These are phyloP conservation scores for Carcinoscorpius rotundicauda DNA, from an alignment of 1,140 invertebrate species.

Conservation along the genomic window DNA sequence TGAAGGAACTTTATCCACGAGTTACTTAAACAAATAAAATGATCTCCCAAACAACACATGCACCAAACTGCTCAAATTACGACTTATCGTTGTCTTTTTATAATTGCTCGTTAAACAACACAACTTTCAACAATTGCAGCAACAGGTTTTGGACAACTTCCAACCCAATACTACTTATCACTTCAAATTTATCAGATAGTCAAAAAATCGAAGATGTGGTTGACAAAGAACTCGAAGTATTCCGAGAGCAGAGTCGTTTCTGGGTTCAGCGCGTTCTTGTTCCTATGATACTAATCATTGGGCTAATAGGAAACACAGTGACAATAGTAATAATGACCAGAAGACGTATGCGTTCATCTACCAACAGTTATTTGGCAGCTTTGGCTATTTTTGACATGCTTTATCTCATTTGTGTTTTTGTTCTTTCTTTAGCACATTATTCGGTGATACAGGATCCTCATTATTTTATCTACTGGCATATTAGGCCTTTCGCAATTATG, in stretches of 20 bases:
- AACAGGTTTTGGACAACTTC: too few relatives aligned
- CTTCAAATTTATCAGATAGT: too few relatives aligned
- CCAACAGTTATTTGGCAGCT: constrained; percentile 57
- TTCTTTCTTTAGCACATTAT: constrained; percentile 50
- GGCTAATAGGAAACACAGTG: constrained; percentile 54
- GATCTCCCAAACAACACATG: too few relatives aligned
- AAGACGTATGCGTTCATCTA: constrained; percentile 57
- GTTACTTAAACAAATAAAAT: too few relatives aligned
- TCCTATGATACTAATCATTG: constrained; percentile 52
- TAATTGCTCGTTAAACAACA: too few relatives aligned
- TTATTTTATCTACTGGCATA: constrained; percentile 41
- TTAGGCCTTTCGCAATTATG: constrained; percentile 42
- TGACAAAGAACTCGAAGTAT: constrained; percentile 2
- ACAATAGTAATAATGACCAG: constrained; percentile 60
- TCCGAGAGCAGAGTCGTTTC: constrained; percentile 32
- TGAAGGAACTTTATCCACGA: too few relatives aligned
- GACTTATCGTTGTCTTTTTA: too few relatives aligned
- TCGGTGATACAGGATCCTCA: constrained; percentile 34
- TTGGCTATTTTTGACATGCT: constrained; percentile 56
- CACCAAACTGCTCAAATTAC: too few relatives aligned
- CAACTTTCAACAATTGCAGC: too few relatives aligned
- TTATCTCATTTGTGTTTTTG: constrained; percentile 48
- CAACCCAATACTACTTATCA: too few relatives aligned
- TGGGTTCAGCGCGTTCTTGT: constrained; percentile 52
- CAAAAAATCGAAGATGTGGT: too few relatives aligned